Percentiles rank a stretch among this genome's conserved stretches.
Evolutionary conservation across 2,113 vertebrate species (phyloP).

Genomic region (Stegostoma tigrinum): DNA sequence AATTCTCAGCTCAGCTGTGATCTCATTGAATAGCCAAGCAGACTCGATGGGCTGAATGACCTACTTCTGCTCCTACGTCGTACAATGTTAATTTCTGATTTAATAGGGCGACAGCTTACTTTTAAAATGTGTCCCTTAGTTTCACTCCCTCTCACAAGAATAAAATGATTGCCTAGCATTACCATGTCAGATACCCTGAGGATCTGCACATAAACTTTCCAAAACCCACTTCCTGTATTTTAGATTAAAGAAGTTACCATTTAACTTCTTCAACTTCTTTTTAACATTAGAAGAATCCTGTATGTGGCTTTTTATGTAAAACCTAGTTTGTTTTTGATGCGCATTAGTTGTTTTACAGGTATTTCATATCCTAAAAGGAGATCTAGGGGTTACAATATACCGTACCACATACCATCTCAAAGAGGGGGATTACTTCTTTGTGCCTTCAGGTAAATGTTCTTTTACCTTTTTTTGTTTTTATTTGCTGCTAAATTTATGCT

Average conservation of each 20-base stretch:
- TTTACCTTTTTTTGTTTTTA: neutral
- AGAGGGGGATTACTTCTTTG: constrained; percentile 58
- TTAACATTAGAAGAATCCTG: neutral
- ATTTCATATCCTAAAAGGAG: constrained; percentile 55
- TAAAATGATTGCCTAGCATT: too few relatives aligned
- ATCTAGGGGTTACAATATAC: constrained; percentile 54
- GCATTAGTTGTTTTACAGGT: constrained; percentile 50
- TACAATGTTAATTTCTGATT: too few relatives aligned
- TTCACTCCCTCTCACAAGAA: too few relatives aligned
- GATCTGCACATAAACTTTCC: neutral
- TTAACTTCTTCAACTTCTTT: neutral
- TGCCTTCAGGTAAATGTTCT: constrained; percentile 57
- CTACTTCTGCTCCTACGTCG: too few relatives aligned
- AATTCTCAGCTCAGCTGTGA: too few relatives aligned
- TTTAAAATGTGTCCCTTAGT: too few relatives aligned
- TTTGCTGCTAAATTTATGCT: neutral
- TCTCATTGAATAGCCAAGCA: too few relatives aligned
- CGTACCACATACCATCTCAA: constrained; percentile 50
- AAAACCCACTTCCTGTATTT: neutral
- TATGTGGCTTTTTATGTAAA: neutral
- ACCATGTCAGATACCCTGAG: neutral
- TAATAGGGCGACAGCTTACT: too few relatives aligned
- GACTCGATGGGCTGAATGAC: too few relatives aligned
- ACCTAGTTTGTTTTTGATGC: neutral
- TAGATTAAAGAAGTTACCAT: neutral